Evolutionary conservation across 2,888 invertebrate species (phyloP).

Genomic region (Torymus aiolomorphi): DNA sequence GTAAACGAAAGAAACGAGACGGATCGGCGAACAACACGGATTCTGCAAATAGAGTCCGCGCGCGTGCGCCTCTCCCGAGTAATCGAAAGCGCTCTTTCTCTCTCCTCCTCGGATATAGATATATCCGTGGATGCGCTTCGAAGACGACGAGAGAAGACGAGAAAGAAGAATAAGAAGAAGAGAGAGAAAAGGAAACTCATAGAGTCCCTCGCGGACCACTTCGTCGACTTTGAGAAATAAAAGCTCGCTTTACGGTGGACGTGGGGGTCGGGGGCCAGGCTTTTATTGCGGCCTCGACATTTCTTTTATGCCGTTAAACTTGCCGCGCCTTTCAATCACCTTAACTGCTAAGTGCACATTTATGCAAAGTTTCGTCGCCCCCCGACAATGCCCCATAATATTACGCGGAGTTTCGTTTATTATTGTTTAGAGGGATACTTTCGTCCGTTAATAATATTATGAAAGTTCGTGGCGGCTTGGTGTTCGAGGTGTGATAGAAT

Average conservation of each 20-base stretch:
- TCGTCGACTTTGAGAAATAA: constrained; percentile 72
- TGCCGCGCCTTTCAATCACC: constrained; percentile 68
- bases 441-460: not conserved
- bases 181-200: constrained; percentile 7
- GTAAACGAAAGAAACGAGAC: not conserved
- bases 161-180: not conserved
- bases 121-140: too few species aligned
- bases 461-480: not conserved
- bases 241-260: constrained; percentile 69
- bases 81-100: too few species aligned
- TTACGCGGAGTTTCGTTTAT: not conserved
- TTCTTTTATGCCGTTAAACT: constrained; percentile 69
- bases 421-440: not conserved
- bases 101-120: too few species aligned
- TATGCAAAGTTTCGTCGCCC: constrained; percentile 17
- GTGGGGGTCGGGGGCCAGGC: constrained; percentile 57
- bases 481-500: too few species aligned
- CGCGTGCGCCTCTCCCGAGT: not conserved
- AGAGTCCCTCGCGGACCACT: constrained; percentile 68
- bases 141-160: not conserved
- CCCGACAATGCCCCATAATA: too few species aligned
- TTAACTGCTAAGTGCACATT: constrained; percentile 60
- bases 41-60: constrained; percentile 14
- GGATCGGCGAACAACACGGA: not conserved
- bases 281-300: constrained; percentile 71